Evolutionary conservation across 2,797 vertebrate species (phyloP), one percentile per base, ranked within the genome.

Genomic region (Zonotrichia albicollis): DNA sequence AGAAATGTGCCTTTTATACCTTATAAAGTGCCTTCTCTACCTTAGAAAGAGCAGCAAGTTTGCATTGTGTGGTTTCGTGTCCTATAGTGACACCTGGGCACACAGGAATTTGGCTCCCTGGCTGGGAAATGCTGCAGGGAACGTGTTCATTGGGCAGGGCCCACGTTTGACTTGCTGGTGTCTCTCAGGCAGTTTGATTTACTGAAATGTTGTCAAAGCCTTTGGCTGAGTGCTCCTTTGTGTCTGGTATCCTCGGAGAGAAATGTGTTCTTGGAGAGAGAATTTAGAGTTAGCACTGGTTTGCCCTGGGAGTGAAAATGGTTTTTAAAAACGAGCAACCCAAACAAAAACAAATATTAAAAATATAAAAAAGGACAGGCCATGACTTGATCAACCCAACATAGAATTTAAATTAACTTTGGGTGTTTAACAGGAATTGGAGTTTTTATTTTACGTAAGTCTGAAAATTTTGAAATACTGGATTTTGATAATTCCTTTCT

Each of bases 71-170:
- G 51, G 26, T 27, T 50, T 51, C 2, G 1, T 27, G 15, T 50
- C 48, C 48, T 16, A 3, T 16, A 27, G 48, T 10, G 26, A 10
- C 26, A 27, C 25, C 48, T 50, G 50, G 50, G 25, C 48, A 20
- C 53, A 14, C 53, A 55, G 21, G 32, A 50, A 43, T 87, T 79
- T 16, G 16, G 16, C 43, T 89, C 78, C 58, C 6, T 75, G 85
- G 48, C 77, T 74, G 53, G 34, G 14, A 83, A 83, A 85, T 51
- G 91, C 87, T 55, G 70, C 85, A 83, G 88, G 90, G 93, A 94
- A 76, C 30, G 48, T 64, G 53, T 67, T 91, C 60, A 58, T 68
- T 84, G 55, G 71, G 61, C 50, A 75, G 42, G 60, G 57, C 87
- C 40, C 29, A 48, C 79, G 45, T 89, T 91, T 82, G n/a, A 54